phyloP scores from a whole-genome alignment of 2,113 vertebrate genomes.

The Pholis gunnellus region DNA sequence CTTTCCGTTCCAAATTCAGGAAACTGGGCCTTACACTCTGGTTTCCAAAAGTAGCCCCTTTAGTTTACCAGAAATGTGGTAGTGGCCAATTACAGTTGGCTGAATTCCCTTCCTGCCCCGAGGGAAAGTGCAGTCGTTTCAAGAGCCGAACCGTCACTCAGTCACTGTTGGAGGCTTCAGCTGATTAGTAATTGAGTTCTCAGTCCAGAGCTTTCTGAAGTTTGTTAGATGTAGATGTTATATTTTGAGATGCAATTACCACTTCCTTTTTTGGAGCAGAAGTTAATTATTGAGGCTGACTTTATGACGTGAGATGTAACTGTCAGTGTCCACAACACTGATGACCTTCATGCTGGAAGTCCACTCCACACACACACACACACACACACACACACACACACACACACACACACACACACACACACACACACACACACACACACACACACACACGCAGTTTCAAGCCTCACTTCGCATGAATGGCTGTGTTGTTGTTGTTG shows the following conservation, averaged over 20 bases:
- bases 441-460: background rate
- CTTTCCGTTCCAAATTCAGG: conserved; percentile 48
- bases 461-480: conserved; percentile 36
- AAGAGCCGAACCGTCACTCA: conserved; percentile 11
- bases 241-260: conserved; percentile 35
- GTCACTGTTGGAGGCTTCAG: conserved; percentile 11
- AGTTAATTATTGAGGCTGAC: conserved; percentile 34
- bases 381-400: background rate
- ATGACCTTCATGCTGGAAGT: conserved; percentile 54
- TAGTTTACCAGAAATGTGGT: conserved; percentile 46
- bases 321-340: conserved; percentile 9
- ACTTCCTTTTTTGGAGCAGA: conserved; percentile 16
- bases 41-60: conserved; percentile 64
- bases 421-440: background rate
- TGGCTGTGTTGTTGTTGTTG: conserved; percentile 29
- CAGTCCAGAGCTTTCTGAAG: conserved; percentile 22
- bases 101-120: conserved; percentile 13
- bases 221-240: conserved; percentile 14
- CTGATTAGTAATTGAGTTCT: conserved; percentile 29
- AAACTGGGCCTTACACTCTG: conserved; percentile 32
- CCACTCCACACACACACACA: background rate
- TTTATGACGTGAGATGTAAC: conserved; percentile 16
- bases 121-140: conserved; percentile 34
- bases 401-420: background rate
- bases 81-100: conserved; percentile 52